Base-by-base conservation (phyloP, 2,888 invertebrate genomes). In the Athripsodes cinereus region DNA sequence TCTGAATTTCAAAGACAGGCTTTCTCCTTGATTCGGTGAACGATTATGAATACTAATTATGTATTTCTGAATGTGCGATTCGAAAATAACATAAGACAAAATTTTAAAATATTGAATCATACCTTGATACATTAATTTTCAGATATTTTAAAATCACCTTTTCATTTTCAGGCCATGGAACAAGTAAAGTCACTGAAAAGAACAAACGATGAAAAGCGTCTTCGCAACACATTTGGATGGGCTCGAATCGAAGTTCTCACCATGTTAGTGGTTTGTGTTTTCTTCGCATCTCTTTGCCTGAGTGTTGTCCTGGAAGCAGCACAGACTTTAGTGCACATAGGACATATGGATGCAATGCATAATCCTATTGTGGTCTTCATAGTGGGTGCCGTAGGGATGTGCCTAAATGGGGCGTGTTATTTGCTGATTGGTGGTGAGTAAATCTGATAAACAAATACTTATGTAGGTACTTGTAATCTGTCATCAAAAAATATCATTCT, bases 201-300 rank as follows among this genome's bases (percentile, higher is more conserved):
- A 13, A 49, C 20, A 11, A 53, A 20, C n/a, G 61, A 59, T 2
- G 89, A 88, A 65, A 75, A 76, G 35, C 79, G 80, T 63, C 77
- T 93, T 58, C 86, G 87, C 61, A 94, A 93, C 71, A 95, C 94
- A 0, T 95, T 95, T 67, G 94, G 94, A 8, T 94, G 94, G 94
- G 90, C 92, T 2, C 83, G 94, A 63, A 88, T 93, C 53, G 92
- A 94, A 67, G 88, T 94, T n/a, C 79, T 93, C 6, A 87, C 89
- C 46, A 86, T 90, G 76, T 74, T 93, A 47, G 85, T 89, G 2
- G 88, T 90, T 53, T 89, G 88, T 71, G 87, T 91, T 44, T 87
- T 93, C 65, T 80, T 93, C 62, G 86, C 87, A 0, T 92, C 94
- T 0, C 82, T 94, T 60, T 87, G 89, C 48, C 88, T 93, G 69